A percentile compares a stretch with the other conserved stretches of the same genome.
Evolutionary conservation across 37 sponge, comb jelly and placozoan genomes (phyloP).

Genomic region (Cliona cf. orientalis): DNA sequence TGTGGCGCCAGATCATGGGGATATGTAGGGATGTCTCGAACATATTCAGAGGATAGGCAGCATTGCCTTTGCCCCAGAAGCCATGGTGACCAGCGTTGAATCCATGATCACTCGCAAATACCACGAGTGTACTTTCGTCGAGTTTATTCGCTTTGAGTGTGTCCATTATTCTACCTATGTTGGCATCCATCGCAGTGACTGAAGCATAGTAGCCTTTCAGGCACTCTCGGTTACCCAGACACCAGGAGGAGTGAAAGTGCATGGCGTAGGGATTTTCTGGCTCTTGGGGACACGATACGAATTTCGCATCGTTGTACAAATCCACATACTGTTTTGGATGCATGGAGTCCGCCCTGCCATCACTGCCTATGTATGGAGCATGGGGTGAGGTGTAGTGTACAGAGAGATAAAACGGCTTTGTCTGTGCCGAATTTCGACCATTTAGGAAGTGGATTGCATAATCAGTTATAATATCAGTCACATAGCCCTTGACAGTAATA

Average conservation of each 20-base stretch:
- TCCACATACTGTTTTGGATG: constrained; percentile 68
- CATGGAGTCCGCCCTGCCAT: constrained; percentile 62
- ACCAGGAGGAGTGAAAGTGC: constrained; percentile 14
- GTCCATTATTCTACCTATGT: constrained; percentile 68
- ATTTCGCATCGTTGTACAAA: constrained; percentile 64
- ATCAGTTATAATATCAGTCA: constrained; percentile 73
- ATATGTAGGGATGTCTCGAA: constrained; percentile 77
- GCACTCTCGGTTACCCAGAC: constrained; percentile 71
- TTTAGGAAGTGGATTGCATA: constrained; percentile 66
- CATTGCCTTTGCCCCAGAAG: constrained; percentile 82
- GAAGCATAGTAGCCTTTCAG: constrained; percentile 72
- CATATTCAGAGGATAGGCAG: constrained; percentile 84
- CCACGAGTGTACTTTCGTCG: constrained; percentile 58
- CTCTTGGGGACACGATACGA: constrained; percentile 68
- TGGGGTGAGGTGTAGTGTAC: constrained; percentile 83
- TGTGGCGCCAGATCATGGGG: constrained; percentile 74
- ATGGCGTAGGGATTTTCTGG: constrained; percentile 52
- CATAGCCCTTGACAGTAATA: constrained; percentile 53
- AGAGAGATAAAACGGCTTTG: constrained; percentile 63
- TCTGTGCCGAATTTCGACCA: not conserved
- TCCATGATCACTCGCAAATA: constrained; percentile 80
- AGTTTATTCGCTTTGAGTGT: constrained; percentile 26
- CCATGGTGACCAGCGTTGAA: constrained; percentile 81
- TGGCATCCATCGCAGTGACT: constrained; percentile 70
- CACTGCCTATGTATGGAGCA: constrained; percentile 56